Evolutionary conservation across 2,797 vertebrate species (phyloP), one percentile per base, ranked within the genome.

Genomic region (Rachycentron canadum): DNA sequence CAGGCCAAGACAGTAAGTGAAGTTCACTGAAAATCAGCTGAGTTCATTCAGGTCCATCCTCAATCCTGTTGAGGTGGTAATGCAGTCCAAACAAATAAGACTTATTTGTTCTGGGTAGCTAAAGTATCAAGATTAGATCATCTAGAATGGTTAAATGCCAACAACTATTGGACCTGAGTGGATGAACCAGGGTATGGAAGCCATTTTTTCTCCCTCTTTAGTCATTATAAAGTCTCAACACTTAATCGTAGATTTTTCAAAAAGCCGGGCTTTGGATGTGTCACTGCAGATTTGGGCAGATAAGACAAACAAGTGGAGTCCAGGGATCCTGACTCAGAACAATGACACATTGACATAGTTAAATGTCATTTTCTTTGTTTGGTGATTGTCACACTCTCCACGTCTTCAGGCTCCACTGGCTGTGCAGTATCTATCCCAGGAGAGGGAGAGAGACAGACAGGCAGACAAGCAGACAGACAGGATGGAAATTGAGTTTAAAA

Each of bases 401-500:
- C 4, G 50, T 56, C 80, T 56, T 41, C 49, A 38, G 60, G 69
- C 80, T 74, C 34, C 7, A 0, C 26, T 21, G 40, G 64, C 53
- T 8, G 26, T 17, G 58, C 55, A 40, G 43, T 28, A 14, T 67
- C 58, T 11, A 21, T 17, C 53, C 25, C 62, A 6, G 52, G 16
- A 49, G 36, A 63, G 64, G 67, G 45, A 19, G 72, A 56, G 25
- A n/a, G 36, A 7, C 32, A 4, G 34, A 10, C 59, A 13, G 36
- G 7, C 32, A 23, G 72, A 56, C 36, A n/a, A 25, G 10, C 21
- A 7, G 34, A 10, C 59, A 13, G 36, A 7, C 56, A 13, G 36
- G 17, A 60, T 69, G 32, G 59, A 76, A 69, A 83, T 59, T 25
- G 30, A 76, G 53, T 69, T 76, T 64, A 34, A 69, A 79, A 79